Percentiles rank a stretch among this genome's conserved stretches.
Evolutionary conservation across 92 coral and sea anemone species (phyloP).

Genomic region (Epizoanthus rinbou): DNA sequence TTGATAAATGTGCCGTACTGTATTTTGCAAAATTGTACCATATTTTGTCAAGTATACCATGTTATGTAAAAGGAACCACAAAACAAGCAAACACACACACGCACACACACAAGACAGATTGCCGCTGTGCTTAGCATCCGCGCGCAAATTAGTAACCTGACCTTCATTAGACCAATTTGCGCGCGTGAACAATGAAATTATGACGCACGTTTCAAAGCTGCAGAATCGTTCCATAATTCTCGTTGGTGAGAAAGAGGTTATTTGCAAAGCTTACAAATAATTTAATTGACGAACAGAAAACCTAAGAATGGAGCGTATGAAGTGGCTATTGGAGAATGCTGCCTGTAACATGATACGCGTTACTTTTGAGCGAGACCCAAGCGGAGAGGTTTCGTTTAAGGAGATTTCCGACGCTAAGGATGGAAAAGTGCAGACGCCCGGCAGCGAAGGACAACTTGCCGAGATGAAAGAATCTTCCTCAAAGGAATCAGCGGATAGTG

Average conservation of each 20-base stretch:
- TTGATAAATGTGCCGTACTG: too few relatives aligned
- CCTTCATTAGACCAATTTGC: neutral
- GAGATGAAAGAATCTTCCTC: conserved; percentile 42
- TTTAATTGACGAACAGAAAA: neutral
- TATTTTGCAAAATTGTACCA: too few relatives aligned
- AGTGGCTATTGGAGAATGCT: conserved; percentile 22
- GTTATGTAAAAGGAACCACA: too few relatives aligned
- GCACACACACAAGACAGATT: too few relatives aligned
- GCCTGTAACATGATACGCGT: conserved; percentile 29
- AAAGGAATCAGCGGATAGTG: conserved; percentile 39
- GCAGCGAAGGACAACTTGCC: neutral
- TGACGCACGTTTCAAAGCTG: conserved; percentile 28
- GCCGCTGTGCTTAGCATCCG: too few relatives aligned
- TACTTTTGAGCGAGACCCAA: conserved; percentile 36
- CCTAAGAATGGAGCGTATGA: conserved; percentile 26
- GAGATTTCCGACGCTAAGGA: conserved; percentile 6
- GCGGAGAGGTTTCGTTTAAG: conserved; percentile 21
- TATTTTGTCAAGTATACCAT: too few relatives aligned
- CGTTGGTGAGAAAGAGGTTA: conserved; percentile 22
- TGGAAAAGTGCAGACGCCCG: neutral
- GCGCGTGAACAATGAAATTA: conserved; percentile 27
- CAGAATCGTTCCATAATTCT: conserved; percentile 4
- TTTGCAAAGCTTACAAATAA: neutral
- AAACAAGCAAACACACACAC: too few relatives aligned
- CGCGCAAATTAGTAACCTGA: neutral